These are phyloP conservation scores for Drosophila sp. DNA, from an alignment of 1,140 invertebrate species.

Conservation along the genomic window DNA sequence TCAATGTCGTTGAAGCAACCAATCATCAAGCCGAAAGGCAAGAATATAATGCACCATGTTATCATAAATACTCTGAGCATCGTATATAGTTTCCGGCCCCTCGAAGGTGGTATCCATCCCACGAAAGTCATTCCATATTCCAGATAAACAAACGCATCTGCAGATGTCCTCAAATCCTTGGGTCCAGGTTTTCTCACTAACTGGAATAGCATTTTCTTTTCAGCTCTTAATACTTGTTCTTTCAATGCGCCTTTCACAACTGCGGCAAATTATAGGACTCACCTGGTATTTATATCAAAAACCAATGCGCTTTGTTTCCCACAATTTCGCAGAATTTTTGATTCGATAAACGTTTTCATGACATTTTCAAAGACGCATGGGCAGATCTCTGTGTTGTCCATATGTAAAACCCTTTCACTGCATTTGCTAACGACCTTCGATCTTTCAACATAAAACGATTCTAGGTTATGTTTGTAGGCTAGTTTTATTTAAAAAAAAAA, in stretches of 20 bases:
- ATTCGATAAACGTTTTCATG: background rate
- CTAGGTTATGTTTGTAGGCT: no score
- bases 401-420: no score
- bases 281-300: background rate
- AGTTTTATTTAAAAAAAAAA: no score
- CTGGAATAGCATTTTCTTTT: background rate
- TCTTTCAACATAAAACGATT: no score
- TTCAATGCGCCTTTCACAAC: background rate
- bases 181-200: background rate
- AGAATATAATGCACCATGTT: slow-evolving; percentile 11
- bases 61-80: background rate
- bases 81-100: background rate
- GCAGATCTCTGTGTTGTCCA: no score
- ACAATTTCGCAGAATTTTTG: slow-evolving; percentile 3
- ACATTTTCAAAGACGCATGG: no score
- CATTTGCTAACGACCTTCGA: no score
- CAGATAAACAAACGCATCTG: slow-evolving; percentile 3
- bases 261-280: background rate
- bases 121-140: slow-evolving; percentile 6
- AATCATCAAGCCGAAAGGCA: slow-evolving; percentile 39
- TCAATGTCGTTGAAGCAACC: slow-evolving; percentile 35
- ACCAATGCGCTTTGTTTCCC: background rate
- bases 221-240: background rate
- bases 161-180: background rate
- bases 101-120: background rate